Evolutionary conservation across 1,140 invertebrate genomes (phyloP), one percentile per base, ranked within the genome.

Genomic region (Scaptomyza montana): DNA sequence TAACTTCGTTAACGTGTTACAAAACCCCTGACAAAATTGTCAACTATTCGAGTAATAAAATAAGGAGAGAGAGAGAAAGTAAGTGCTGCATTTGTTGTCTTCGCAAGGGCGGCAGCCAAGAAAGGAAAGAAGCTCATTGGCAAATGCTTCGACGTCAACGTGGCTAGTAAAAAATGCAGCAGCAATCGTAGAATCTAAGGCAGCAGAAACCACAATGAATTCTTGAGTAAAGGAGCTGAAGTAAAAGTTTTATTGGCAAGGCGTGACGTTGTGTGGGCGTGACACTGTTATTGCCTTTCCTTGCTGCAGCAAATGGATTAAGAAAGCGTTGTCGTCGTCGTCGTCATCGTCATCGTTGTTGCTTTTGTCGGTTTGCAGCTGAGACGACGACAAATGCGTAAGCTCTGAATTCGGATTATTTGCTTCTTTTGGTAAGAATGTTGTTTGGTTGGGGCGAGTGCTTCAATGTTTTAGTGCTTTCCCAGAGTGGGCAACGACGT

Each of bases 211-310:
- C 56, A 43, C 19, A 69, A 54, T 59, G 59, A 49, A 49, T 57
- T 28, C 50, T 57, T 54, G 46, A 66, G 55, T 33, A 46, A 71
- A 61, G 57, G 33, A n/a, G 46, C 63, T 50, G 25, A 59, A 62
- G 62, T 50, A 70, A 80, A 84, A 84, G 65, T 82, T 84, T 84
- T 85, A 82, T 74, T 85, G 68, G 66, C 55, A 68, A 62, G 74
- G 78, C 75, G 69, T 68, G 63, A 73, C 43, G 75, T 13, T 21
- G n/a, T 12, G 19, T 82, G 80, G 80, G 76, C 65, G 69, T 79
- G 72, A 53, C 61, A 33, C 30, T 43, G 12, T 3, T 16, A 67
- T 41, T 69, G 78, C 78, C 36, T 68, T 51, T 10, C 53, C 33
- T 36, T 53, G 55, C 33, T 36, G 7, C 33, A 43, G 39, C 67